Percentiles rank a stretch among this genome's conserved stretches.
phyloP scores from a whole-genome alignment of 1,140 invertebrate species.

The Drosophila sucinea region DNA sequence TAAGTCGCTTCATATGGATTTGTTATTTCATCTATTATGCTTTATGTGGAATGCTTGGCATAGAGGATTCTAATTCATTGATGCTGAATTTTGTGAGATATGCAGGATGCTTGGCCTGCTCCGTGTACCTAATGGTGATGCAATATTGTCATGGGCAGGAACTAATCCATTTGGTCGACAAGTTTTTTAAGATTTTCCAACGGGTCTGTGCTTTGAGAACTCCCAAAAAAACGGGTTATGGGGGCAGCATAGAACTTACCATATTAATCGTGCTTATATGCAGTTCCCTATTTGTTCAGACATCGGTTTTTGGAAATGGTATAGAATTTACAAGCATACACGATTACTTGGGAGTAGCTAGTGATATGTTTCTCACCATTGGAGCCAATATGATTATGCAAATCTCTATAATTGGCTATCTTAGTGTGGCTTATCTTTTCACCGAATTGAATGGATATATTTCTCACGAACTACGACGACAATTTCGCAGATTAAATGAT shows the following conservation, averaged over 20 bases:
- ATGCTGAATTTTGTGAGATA: not conserved
- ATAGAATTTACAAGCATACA: rapidly evolving
- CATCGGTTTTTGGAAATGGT: not conserved
- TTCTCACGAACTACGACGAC: not conserved
- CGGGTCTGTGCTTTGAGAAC: conserved; percentile 9
- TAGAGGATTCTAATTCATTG: not conserved
- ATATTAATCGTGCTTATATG: conserved; percentile 23
- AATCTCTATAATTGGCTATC: conserved; percentile 35
- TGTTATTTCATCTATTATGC: not conserved
- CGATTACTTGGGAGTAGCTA: not conserved
- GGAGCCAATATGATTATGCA: conserved; percentile 25
- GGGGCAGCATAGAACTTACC: conserved; percentile 31
- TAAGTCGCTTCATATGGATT: not conserved
- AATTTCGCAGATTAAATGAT: conserved; percentile 14
- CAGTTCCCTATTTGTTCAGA: too few relatives aligned
- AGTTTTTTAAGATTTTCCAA: conserved; percentile 30
- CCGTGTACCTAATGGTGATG: conserved; percentile 10
- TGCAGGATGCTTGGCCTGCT: not conserved
- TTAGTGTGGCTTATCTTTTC: conserved; percentile 45
- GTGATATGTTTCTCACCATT: not conserved
- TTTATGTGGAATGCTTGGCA: rapidly evolving
- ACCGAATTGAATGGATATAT: conserved; percentile 43
- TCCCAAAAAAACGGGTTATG: conserved; percentile 7
- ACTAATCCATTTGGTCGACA: conserved; percentile 21
- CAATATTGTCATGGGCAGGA: conserved; percentile 20